Evolutionary conservation across 2,888 invertebrate genomes (phyloP).

Genomic region (Piscicola geometra): DNA sequence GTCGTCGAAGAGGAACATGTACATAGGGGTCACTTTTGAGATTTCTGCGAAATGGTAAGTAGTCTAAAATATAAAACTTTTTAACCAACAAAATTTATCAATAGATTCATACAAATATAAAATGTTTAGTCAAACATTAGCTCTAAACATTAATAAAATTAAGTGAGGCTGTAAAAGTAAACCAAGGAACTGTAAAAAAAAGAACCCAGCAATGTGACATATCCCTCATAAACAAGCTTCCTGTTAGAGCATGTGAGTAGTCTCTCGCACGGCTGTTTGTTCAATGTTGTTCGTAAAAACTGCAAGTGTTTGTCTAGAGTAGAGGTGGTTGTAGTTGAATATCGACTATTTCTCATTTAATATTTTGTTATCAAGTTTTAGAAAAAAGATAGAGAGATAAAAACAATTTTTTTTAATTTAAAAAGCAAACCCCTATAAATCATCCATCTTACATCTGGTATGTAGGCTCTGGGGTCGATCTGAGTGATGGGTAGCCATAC

Average conservation of each 20-base stretch:
- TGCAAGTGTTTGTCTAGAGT: too few relatives aligned
- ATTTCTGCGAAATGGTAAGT: conserved; percentile 60
- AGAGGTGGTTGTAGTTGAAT: too few relatives aligned
- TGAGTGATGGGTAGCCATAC: conserved; percentile 64
- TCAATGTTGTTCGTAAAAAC: conserved; percentile 61
- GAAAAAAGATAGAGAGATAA: too few relatives aligned
- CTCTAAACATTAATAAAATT: background rate
- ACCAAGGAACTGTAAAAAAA: background rate
- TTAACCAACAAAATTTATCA: too few relatives aligned
- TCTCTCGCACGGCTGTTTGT: conserved; percentile 63
- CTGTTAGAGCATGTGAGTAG: conserved; percentile 60
- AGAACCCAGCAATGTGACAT: conserved; percentile 57
- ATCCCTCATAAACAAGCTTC: conserved; percentile 59
- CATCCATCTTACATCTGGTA: conserved; percentile 61
- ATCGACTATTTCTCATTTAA: too few relatives aligned
- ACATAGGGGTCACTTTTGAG: conserved; percentile 62
- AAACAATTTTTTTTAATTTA: too few relatives aligned
- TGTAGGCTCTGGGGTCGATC: conserved; percentile 61
- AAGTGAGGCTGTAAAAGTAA: background rate
- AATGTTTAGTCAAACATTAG: background rate
- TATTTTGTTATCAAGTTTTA: too few relatives aligned
- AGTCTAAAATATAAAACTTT: too few relatives aligned
- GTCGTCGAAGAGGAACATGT: conserved; percentile 64
- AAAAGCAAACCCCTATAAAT: too few relatives aligned
- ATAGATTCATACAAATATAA: background rate